Conservation (phyloP, 2,113 vertebrate genomes). For the Aldabrachelys gigantea region DNA sequence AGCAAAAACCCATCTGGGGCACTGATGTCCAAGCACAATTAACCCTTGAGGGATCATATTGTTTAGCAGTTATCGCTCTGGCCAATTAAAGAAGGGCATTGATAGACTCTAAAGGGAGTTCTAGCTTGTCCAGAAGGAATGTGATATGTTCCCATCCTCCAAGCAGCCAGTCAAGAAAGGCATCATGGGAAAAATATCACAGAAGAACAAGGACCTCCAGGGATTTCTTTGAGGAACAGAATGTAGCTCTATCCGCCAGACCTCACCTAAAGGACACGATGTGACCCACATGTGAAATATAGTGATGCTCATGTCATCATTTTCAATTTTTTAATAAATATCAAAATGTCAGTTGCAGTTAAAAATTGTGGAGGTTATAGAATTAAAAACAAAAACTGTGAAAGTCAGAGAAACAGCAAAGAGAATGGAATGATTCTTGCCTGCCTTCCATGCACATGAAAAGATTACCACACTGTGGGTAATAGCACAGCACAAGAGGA, state of each 20-base stretch:
- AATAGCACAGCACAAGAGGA: accelerated
- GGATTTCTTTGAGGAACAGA: not conserved
- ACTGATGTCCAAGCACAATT: not conserved
- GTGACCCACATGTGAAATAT: not conserved
- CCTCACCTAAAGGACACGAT: not conserved
- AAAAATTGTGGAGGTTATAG: not conserved
- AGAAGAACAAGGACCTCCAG: not conserved
- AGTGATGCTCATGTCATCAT: not conserved
- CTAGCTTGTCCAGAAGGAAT: not conserved
- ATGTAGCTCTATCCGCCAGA: not conserved
- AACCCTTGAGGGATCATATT: not conserved
- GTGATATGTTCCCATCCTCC: not conserved
- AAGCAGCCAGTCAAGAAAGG: not conserved
- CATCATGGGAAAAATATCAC: not conserved
- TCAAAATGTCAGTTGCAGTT: not conserved
- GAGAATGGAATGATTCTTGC: not conserved
- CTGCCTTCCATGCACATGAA: not conserved
- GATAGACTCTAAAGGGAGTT: not conserved
- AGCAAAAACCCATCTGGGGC: not conserved
- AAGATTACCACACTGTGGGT: not conserved
- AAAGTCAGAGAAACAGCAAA: not conserved
- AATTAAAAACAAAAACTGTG: not conserved
- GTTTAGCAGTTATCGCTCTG: not conserved
- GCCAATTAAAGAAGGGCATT: not conserved
- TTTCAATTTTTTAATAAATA: not conserved